These are phyloP conservation scores for Balanococcus diminutus DNA, from an alignment of 2,888 invertebrate genomes.

Conservation along the genomic window DNA sequence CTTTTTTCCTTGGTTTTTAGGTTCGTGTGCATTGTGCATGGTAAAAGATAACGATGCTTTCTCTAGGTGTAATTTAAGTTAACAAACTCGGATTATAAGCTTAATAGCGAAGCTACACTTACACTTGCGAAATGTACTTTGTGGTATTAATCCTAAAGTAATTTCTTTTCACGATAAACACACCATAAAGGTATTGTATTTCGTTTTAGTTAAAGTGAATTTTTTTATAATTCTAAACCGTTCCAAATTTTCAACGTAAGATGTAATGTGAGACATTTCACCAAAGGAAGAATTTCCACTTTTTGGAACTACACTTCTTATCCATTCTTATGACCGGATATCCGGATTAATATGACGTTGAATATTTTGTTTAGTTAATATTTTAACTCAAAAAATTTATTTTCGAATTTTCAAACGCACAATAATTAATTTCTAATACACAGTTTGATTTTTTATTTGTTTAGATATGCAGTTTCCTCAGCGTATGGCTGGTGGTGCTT, in stretches of 20 bases:
- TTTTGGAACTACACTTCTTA: no score
- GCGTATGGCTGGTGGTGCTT: slow-evolving; percentile 84
- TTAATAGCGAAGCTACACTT: not conserved
- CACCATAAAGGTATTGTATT: not conserved
- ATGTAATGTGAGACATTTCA: not conserved
- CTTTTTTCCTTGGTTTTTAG: not conserved
- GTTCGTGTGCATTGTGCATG: not conserved
- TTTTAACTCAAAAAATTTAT: no score
- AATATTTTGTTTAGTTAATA: no score
- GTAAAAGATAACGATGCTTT: slow-evolving; percentile 11
- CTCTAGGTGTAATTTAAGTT: slow-evolving; percentile 10
- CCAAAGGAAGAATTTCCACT: no score
- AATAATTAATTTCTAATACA: no score
- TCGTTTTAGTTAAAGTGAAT: not conserved
- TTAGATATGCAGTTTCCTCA: slow-evolving; percentile 75
- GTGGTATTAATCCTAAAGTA: not conserved
- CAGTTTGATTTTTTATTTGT: slow-evolving; percentile 20
- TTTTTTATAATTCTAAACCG: not conserved
- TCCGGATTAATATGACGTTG: no score
- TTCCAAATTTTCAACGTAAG: not conserved
- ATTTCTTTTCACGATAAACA: not conserved
- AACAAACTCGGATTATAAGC: slow-evolving; percentile 12
- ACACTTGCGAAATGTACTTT: not conserved
- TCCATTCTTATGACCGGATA: no score
- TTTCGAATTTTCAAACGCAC: no score